A percentile compares a stretch with the other conserved stretches of the same genome.
These are phyloP conservation scores for Pogoniulus pusillus DNA, from an alignment of 2,797 vertebrate genomes.

Conservation along the genomic window DNA sequence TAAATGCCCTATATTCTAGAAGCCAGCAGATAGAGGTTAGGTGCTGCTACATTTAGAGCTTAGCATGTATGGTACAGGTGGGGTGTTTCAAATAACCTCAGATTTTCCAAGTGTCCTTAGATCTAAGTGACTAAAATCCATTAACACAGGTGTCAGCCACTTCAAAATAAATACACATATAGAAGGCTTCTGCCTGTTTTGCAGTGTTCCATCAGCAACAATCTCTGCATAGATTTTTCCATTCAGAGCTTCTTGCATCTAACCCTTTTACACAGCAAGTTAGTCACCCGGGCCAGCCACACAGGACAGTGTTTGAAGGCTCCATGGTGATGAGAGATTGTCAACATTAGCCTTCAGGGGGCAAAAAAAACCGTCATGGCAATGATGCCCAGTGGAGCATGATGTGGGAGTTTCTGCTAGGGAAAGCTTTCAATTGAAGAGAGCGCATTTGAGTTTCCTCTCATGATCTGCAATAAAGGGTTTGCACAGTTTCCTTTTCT, in stretches of 20 bases:
- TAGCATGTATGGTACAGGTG: neutral
- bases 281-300: neutral
- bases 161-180: neutral
- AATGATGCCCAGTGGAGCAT: neutral
- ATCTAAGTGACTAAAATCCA: neutral
- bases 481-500: neutral
- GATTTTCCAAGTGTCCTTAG: neutral
- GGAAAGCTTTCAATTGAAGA: constrained; percentile 10
- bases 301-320: neutral
- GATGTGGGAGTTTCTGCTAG: neutral
- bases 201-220: neutral
- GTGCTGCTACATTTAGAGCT: neutral
- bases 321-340: neutral
- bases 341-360: neutral
- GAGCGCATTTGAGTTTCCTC: neutral
- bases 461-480: neutral
- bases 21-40: neutral
- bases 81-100: neutral
- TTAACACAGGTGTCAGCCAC: neutral
- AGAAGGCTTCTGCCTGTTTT: neutral
- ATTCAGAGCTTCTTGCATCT: neutral
- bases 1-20: constrained; percentile 10
- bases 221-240: neutral
- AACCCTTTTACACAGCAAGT: neutral
- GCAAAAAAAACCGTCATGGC: neutral